These are phyloP conservation scores for Aulostomus chinensis DNA, from an alignment of 2,797 vertebrate species.

Conservation along the genomic window DNA sequence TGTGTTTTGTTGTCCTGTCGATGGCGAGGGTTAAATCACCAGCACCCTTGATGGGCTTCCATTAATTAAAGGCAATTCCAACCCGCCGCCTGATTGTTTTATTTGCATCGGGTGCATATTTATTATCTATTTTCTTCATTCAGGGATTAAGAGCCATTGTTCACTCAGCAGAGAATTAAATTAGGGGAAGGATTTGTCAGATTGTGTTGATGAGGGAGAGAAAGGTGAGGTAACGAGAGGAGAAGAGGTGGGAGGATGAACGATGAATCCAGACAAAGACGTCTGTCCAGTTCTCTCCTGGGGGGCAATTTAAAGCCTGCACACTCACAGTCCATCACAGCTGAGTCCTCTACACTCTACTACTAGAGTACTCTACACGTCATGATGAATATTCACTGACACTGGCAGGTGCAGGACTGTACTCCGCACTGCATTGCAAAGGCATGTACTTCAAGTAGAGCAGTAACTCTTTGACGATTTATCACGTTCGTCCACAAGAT, in stretches of 20 bases:
- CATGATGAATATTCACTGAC: too few species aligned
- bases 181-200: conserved; percentile 44
- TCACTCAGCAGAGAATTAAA: conserved; percentile 21
- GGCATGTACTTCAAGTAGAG: too few species aligned
- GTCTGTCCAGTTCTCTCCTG: neutral
- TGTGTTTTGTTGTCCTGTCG: conserved; percentile 33
- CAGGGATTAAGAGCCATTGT: conserved; percentile 35
- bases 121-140: conserved; percentile 38
- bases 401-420: too few species aligned
- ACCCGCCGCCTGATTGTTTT: conserved; percentile 45
- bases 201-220: conserved; percentile 23
- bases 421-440: too few species aligned
- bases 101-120: conserved; percentile 34
- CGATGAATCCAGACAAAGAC: conserved; percentile 5
- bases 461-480: too few species aligned
- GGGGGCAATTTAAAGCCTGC: neutral
- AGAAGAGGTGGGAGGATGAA: conserved; percentile 7
- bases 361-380: too few species aligned
- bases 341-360: too few species aligned
- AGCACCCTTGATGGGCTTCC: conserved; percentile 58
- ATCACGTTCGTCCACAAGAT: too few species aligned
- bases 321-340: too few species aligned
- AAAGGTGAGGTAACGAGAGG: conserved; percentile 13
- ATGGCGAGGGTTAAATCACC: conserved; percentile 49
- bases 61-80: conserved; percentile 69